Base-by-base conservation (phyloP, 2,888 invertebrate species). In the Trimorus sp. region DNA sequence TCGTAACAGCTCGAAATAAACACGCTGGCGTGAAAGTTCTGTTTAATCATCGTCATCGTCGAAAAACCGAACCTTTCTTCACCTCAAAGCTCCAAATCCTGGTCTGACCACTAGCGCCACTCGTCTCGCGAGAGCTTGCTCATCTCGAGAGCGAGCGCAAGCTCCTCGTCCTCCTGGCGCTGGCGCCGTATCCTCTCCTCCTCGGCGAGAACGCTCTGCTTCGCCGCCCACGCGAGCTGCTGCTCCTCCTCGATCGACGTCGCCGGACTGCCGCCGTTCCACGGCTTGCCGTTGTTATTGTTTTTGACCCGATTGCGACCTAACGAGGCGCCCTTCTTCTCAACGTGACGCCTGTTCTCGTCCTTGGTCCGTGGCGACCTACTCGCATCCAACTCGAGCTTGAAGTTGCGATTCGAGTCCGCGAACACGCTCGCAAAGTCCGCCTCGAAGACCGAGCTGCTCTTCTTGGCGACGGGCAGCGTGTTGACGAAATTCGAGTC, bases 171-270 rank as follows among this genome's bases (percentile, higher is more conserved):
- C 88, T 96, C 96, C 69, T 93, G 92, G 60, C 94, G 92, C 83
- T 94, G 92, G 66, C 92, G 93, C 80, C 93, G 93, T 14, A 94
- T 93, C 85, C 94, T 94, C 79, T 93, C 94, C 88, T 95, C 94
- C 89, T 95, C 94, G 49, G 94, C 91, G 40, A 93, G 92, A 75
- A 94, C 90, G 85, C 96, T 95, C 89, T 96, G 95, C 38, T 94
- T 93, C 12, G 95, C 95, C 4, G 96, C 96, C 96, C 96, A 96
- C 15, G 94, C 95, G 89, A 95, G 91, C 91, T 96, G 96, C 89
- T 94, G 93, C 87, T 95, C 95, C 89, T 96, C 95, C 0, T 93
- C 92, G 0, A 94, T 92, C 15, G 92, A 69, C 11, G 86, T 71
- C 84, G 82, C 79, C 15, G 84, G 48, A 1, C 86, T 88, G 84